phyloP scores from a whole-genome alignment of 1,140 invertebrate genomes.

The Apis florea region DNA sequence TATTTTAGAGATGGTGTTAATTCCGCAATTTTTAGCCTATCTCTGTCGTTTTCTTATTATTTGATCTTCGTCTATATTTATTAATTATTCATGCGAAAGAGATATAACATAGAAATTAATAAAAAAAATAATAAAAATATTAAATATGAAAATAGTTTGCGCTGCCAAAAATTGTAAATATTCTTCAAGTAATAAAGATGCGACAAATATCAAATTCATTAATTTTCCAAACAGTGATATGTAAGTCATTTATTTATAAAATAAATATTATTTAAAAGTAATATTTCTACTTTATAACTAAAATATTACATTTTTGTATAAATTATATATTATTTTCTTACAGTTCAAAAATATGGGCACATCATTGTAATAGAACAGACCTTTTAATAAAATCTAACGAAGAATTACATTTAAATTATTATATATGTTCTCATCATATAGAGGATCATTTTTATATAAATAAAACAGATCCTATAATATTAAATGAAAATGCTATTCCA shows the following conservation, averaged over 20 bases:
- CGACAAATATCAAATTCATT: conserved; percentile 46
- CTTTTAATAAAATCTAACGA: conserved; percentile 60
- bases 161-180: conserved; percentile 57
- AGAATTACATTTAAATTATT: conserved; percentile 65
- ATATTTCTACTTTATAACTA: neutral
- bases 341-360: conserved; percentile 65
- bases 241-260: conserved; percentile 36
- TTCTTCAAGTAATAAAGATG: conserved; percentile 46
- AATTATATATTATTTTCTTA: conserved; percentile 18
- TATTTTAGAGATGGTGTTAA: too few relatives aligned
- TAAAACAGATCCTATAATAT: conserved; percentile 55
- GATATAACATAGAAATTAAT: neutral
- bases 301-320: neutral
- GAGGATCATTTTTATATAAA: conserved; percentile 64
- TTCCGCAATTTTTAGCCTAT: too few relatives aligned
- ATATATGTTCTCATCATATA: conserved; percentile 67
- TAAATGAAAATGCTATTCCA: conserved; percentile 60
- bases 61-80: too few relatives aligned
- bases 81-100: too few relatives aligned
- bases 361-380: conserved; percentile 62
- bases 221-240: conserved; percentile 56
- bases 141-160: conserved; percentile 49
- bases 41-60: too few relatives aligned
- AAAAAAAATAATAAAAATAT: neutral
- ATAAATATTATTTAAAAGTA: neutral